A percentile compares a stretch with the other conserved stretches of the same genome.
phyloP scores from a whole-genome alignment of 64 coral and sea anemone species.

The Montipora capricornis region DNA sequence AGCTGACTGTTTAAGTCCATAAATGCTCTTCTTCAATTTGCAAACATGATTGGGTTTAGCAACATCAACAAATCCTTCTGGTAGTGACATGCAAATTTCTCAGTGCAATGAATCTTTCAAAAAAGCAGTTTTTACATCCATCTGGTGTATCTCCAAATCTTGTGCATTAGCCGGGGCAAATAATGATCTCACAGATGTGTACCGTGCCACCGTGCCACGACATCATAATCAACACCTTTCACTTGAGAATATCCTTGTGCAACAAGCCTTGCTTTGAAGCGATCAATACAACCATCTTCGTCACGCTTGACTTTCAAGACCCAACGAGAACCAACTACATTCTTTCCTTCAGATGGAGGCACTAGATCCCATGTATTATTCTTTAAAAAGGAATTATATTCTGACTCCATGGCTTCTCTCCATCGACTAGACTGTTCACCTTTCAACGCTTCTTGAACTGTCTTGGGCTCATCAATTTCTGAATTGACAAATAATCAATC shows the following conservation, averaged over 20 bases:
- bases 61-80: constrained; percentile 74
- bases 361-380: constrained; percentile 71
- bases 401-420: constrained; percentile 49
- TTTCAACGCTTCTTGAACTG: constrained; percentile 58
- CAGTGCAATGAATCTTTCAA: constrained; percentile 60
- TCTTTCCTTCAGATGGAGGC: constrained; percentile 58
- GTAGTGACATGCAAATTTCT: constrained; percentile 73
- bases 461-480: constrained; percentile 9
- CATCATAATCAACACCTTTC: constrained; percentile 69
- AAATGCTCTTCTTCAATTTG: constrained; percentile 72
- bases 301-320: constrained; percentile 59
- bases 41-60: constrained; percentile 68
- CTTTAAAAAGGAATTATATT: constrained; percentile 41
- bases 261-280: constrained; percentile 38
- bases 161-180: constrained; percentile 29
- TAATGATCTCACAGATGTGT: constrained; percentile 56
- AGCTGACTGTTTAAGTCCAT: constrained; percentile 76
- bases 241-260: constrained; percentile 74
- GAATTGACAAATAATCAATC: constrained; percentile 28
- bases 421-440: constrained; percentile 38
- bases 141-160: constrained; percentile 54
- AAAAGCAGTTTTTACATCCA: constrained; percentile 80
- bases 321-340: constrained; percentile 60
- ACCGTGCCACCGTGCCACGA: constrained; percentile 63
- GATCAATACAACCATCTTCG: constrained; percentile 51